Evolutionary conservation across 1,140 invertebrate genomes (phyloP), one percentile per base, ranked within the genome.

Genomic region (Periplaneta americana): DNA sequence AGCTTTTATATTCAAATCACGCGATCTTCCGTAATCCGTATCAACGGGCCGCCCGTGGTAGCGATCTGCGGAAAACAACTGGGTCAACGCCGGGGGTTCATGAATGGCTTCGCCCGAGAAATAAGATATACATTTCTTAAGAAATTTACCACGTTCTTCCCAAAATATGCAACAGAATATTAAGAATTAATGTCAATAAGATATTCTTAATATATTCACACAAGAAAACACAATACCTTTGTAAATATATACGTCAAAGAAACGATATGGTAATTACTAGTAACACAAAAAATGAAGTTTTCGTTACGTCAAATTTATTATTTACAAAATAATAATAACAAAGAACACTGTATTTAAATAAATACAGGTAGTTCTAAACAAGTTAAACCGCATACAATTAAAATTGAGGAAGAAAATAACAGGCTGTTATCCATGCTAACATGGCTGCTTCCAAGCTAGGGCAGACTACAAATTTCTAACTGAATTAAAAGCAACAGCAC

Each of bases 11-110:
- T 66, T n/a, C 22, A 28, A n/a, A n/a, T n/a, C 15, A 66, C 48
- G 48, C 48, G 28, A 66, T 28, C 48, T n/a, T n/a, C 22, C 48
- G 39, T 48, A 0, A 48, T 15, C 39, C 48, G n/a, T 5, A 28
- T n/a, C 48, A 66, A 4, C 48, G 48, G n/a, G 1, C 39, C 66
- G 80, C 81, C 82, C 81, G 81, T 79, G 83, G 82, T 83, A 79
- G 81, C 81, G 83, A 83, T 80, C 79, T 83, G 80, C 80, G 81
- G 74, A 66, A 28, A 31, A 33, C 31, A 48, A 33, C 15, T 10
- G 37, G 37, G 32, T 48, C 33, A 31, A n/a, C 18, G 78, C 37
- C 37, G 34, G 33, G 78, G 48, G 48, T n/a, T 66, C 48, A 28
- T 34, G 39, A 9, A 33, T 28, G 74, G 28, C 34, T 74, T 74